Conservation (phyloP, 2,888 invertebrate species). For the Aleiodes alternator region DNA sequence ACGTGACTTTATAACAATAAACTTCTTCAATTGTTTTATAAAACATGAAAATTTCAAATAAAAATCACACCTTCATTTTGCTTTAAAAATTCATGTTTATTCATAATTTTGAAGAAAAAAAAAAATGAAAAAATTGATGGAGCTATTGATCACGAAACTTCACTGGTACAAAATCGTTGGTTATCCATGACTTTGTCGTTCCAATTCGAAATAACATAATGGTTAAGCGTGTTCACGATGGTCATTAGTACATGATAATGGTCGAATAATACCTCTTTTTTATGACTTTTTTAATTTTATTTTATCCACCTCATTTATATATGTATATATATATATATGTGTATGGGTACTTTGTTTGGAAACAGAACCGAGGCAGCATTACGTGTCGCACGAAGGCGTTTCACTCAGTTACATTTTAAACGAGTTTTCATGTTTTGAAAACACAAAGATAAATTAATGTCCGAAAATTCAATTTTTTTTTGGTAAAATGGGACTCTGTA, state of each 20-base stretch:
- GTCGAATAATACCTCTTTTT: constrained; percentile 59
- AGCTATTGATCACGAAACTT: constrained; percentile 40
- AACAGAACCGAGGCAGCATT: constrained; percentile 17
- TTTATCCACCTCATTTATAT: neutral
- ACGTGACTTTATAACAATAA: constrained; percentile 26
- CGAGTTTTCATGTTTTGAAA: constrained; percentile 12
- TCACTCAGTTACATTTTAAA: constrained; percentile 8
- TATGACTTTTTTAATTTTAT: constrained; percentile 43
- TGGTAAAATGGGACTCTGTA: too few relatives aligned
- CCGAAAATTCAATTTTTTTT: too few relatives aligned
- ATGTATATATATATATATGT: neutral
- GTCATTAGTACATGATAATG: constrained; percentile 69
- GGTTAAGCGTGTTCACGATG: constrained; percentile 66
- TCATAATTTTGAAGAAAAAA: too few relatives aligned
- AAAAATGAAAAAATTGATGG: neutral
- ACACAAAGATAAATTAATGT: too few relatives aligned
- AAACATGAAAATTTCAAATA: too few relatives aligned
- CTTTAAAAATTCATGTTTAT: too few relatives aligned
- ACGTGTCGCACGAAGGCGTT: constrained; percentile 34
- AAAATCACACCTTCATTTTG: too few relatives aligned
- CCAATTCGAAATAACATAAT: constrained; percentile 57
- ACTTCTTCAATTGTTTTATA: neutral
- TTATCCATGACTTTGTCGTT: constrained; percentile 19
- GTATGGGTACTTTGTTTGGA: neutral
- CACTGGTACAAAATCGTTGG: constrained; percentile 34